A percentile compares a stretch with the other conserved stretches of the same genome.
phyloP scores from a whole-genome alignment of 2,113 vertebrate species.

The Lasiurus borealis region DNA sequence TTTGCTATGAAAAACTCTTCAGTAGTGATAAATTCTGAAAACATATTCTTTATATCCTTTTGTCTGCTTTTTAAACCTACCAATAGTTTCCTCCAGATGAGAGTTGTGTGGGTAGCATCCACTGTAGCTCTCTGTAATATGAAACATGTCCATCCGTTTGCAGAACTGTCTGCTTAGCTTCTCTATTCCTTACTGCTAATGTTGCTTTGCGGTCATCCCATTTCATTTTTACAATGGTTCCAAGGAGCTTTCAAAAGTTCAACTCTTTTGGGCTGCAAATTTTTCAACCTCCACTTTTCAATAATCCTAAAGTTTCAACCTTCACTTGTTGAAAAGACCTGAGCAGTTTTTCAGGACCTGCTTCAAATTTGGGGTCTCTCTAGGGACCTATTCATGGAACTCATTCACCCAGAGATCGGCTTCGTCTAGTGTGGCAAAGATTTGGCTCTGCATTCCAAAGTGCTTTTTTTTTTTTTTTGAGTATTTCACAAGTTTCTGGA shows the following conservation, averaged over 20 bases:
- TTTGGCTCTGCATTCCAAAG: conserved; percentile 93
- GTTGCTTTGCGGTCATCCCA: conserved; percentile 92
- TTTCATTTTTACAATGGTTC: conserved; percentile 91
- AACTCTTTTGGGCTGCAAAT: conserved; percentile 92
- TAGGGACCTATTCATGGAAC: conserved; percentile 89
- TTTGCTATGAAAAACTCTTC: conserved; percentile 94
- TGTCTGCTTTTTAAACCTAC: conserved; percentile 94
- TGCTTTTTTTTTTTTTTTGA: conserved; percentile 88
- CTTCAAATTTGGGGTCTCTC: conserved; percentile 92
- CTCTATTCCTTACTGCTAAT: conserved; percentile 90
- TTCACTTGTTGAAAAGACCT: conserved; percentile 86
- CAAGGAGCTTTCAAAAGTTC: conserved; percentile 93
- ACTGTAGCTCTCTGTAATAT: conserved; percentile 92
- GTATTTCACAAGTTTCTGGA: conserved; percentile 79
- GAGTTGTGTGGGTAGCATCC: conserved; percentile 91
- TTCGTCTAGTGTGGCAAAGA: conserved; percentile 90
- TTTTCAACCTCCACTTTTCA: conserved; percentile 93
- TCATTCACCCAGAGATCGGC: conserved; percentile 89
- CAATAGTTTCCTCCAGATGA: conserved; percentile 93
- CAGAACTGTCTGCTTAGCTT: conserved; percentile 92
- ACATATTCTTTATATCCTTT: conserved; percentile 93
- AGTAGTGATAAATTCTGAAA: conserved; percentile 92
- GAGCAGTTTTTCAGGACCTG: conserved; percentile 89
- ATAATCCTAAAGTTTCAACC: conserved; percentile 91
- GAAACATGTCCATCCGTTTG: conserved; percentile 91